Conservation (phyloP, 53 echinoderm and acorn worm genomes). For the Temnopleurus reevesii region DNA sequence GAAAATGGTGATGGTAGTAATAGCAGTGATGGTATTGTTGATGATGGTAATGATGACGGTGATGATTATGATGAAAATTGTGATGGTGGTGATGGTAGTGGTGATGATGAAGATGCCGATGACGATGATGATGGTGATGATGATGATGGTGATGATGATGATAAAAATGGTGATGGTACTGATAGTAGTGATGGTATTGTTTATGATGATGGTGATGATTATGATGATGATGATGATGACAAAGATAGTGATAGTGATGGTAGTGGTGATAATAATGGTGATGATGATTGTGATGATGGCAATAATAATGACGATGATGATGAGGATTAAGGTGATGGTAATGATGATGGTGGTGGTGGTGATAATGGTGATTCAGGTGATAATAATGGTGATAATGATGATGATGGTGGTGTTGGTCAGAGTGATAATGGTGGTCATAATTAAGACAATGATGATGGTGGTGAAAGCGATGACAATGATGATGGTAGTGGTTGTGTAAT, state of each 20-base stretch:
- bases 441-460: too few species aligned
- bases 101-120: neutral
- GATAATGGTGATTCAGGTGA: too few species aligned
- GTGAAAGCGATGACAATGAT: too few species aligned
- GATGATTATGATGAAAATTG: neutral
- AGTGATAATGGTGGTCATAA: too few species aligned
- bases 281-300: neutral
- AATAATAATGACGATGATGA: neutral
- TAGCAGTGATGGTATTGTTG: neutral
- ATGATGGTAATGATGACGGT: neutral
- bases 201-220: too few species aligned
- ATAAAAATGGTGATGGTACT: too few species aligned
- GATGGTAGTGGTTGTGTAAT: too few species aligned
- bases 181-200: neutral
- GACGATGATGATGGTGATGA: neutral
- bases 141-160: neutral
- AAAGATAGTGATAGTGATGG: neutral
- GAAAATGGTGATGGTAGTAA: too few species aligned
- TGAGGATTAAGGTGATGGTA: neutral
- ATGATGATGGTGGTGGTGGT: neutral
- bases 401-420: too few species aligned
- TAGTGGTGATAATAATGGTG: neutral
- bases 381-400: too few species aligned
- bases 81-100: neutral
- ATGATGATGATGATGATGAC: neutral